A percentile compares a stretch with the other conserved stretches of the same genome.
phyloP scores from a whole-genome alignment of 2,888 invertebrate genomes.

The Netelia virgata region DNA sequence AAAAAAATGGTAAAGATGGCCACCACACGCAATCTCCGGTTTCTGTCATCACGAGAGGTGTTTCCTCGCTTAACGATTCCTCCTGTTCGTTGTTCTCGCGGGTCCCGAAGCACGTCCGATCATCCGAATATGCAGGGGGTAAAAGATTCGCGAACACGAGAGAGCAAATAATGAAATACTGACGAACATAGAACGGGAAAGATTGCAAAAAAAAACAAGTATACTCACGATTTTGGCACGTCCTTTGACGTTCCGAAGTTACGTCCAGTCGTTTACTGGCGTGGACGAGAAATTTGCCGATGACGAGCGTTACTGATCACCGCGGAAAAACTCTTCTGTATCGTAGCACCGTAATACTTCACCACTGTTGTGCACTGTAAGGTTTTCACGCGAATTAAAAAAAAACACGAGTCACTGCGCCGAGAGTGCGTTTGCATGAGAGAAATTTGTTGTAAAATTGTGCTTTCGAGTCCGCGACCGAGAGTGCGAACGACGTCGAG shows the following conservation, averaged over 20 bases:
- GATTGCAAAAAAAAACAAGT: background rate
- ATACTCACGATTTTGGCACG: conserved; percentile 67
- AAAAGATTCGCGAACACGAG: background rate
- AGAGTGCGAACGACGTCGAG: background rate
- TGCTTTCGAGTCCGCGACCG: background rate
- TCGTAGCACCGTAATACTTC: conserved; percentile 31
- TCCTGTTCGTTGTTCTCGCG: conserved; percentile 25
- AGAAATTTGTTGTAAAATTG: background rate
- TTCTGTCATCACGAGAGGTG: conserved; percentile 54
- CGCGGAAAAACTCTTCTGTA: conserved; percentile 37
- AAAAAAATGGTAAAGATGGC: conserved; percentile 76
- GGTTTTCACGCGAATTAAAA: conserved; percentile 39
- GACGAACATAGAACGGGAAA: background rate
- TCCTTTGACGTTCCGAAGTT: conserved; percentile 45
- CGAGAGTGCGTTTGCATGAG: background rate
- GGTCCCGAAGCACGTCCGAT: too few species aligned
- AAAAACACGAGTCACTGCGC: conserved; percentile 6
- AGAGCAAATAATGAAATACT: background rate
- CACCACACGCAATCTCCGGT: conserved; percentile 61
- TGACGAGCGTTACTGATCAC: conserved; percentile 25
- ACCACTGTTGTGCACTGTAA: conserved; percentile 17
- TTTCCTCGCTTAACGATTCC: conserved; percentile 11
- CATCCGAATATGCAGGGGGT: conserved; percentile 2
- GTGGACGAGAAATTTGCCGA: conserved; percentile 18
- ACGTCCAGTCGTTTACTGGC: background rate